These are phyloP conservation scores for Drosophila mimetica DNA, from an alignment of 2,888 invertebrate species.

Conservation along the genomic window DNA sequence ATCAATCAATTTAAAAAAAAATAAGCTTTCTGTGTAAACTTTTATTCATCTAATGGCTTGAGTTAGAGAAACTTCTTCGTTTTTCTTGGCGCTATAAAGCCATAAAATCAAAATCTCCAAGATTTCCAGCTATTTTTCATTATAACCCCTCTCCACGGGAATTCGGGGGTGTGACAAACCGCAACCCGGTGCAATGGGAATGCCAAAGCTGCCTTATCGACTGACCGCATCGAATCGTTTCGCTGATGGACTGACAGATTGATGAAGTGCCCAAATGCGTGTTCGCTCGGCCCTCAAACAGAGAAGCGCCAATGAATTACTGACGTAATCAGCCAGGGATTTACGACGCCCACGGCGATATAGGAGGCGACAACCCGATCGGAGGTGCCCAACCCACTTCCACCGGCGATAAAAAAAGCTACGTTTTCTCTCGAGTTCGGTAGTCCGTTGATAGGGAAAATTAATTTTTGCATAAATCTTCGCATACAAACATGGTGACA, in stretches of 20 bases:
- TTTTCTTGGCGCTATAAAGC: neutral
- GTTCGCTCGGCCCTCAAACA: constrained; percentile 27
- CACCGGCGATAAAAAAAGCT: constrained; percentile 47
- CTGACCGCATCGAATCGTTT: constrained; percentile 43
- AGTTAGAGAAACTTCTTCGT: constrained; percentile 8
- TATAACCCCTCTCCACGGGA: neutral
- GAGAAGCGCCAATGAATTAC: constrained; percentile 35
- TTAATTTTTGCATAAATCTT: constrained; percentile 73
- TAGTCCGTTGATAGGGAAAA: constrained; percentile 42
- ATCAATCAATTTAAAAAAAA: neutral
- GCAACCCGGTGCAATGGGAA: constrained; percentile 31
- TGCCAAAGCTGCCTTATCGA: constrained; percentile 31
- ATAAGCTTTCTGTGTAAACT: neutral
- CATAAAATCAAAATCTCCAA: constrained; percentile 11
- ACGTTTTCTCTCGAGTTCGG: constrained; percentile 21
- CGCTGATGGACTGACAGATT: constrained; percentile 30
- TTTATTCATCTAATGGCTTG: neutral
- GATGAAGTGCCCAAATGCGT: constrained; percentile 41
- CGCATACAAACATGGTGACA: constrained; percentile 43
- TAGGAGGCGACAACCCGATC: constrained; percentile 20
- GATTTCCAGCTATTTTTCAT: constrained; percentile 15
- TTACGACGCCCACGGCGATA: constrained; percentile 37
- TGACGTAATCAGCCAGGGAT: constrained; percentile 67
- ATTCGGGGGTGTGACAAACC: constrained; percentile 28
- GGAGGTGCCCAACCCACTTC: constrained; percentile 36